Conservation (phyloP, 2,888 invertebrate genomes). For the Melitaea athalia region DNA sequence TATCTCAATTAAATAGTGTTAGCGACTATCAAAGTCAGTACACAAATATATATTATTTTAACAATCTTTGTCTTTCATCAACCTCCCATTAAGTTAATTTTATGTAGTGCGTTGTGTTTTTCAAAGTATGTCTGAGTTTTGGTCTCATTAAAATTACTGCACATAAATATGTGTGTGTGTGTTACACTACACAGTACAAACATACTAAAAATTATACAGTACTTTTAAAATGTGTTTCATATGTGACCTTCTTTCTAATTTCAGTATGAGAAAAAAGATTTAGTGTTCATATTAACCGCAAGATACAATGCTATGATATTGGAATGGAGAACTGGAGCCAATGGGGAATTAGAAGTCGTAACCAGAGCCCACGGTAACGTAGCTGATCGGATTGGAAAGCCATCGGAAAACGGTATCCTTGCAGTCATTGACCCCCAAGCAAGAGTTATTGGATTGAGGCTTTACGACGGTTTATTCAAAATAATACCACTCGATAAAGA, state of each 20-base stretch:
- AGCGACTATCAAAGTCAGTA: no score
- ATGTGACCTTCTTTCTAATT: conserved; percentile 47
- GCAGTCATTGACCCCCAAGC: conserved; percentile 98
- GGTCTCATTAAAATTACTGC: no score
- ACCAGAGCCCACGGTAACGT: conserved; percentile 98
- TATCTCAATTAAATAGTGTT: no score
- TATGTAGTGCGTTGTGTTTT: no score
- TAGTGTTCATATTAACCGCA: conserved; percentile 95
- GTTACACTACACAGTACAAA: no score
- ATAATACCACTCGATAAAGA: conserved; percentile 98
- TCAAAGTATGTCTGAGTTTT: no score
- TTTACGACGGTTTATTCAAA: conserved; percentile 98
- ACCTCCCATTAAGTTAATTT: no score
- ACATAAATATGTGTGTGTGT: no score
- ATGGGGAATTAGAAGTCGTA: conserved; percentile 94
- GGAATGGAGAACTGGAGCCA: conserved; percentile 88
- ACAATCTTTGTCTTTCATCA: no score
- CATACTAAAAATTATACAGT: not conserved
- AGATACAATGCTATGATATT: conserved; percentile 98
- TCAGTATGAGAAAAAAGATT: conserved; percentile 94
- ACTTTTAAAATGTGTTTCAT: not conserved
- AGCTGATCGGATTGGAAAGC: conserved; percentile 95
- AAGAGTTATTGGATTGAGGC: conserved; percentile 95
- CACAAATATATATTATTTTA: no score
- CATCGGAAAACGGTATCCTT: conserved; percentile 97